Evolutionary conservation across 2,888 invertebrate species (phyloP), one percentile per base, ranked within the genome.

Genomic region (Monopis laevigella): DNA sequence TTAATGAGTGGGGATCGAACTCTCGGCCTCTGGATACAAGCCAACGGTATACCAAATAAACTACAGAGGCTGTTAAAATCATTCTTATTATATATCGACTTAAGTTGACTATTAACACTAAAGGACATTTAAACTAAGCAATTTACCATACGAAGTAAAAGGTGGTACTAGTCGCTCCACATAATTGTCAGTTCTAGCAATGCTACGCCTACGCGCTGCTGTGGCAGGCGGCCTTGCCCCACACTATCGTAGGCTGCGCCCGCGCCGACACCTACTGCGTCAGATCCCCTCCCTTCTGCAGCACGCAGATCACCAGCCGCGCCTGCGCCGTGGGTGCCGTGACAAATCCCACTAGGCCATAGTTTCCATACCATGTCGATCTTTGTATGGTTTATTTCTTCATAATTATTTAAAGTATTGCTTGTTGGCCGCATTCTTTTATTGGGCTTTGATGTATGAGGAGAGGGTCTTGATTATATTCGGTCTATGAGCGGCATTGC

Each of bases 231-330:
- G 50, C 50, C 51, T 49, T 46, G 50, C 48, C 48, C 44, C 32
- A 26, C 36, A 14, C 21, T 48, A n/a, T n/a, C n/a, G 51, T 47
- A 47, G 51, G 51, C 45, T 47, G 50, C 47, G 49, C 44, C 40
- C 42, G 51, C 48, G 48, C 46, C 48, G 42, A 24, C 32, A 32
- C 42, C 42, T 39, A 30, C 27, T 21, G 40, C 41, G 41, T 16
- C 21, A 13, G 34, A 19, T 18, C 24, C 21, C 40, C 24, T 16
- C 13, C 13, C 19, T 16, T 21, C 17, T 11, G 39, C 11, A 24
- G 17, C 38, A n/a, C n/a, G n/a, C n/a, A n/a, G n/a, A n/a, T n/a
- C 28, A 28, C 40, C 29, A 39, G 27, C 28, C 24, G 40, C 21
- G 26, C 17, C 26, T 17, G 14, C 26, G 16, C 32, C 26, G 30